Conservation (phyloP, 1,140 invertebrate genomes). For the Ips typographus region DNA sequence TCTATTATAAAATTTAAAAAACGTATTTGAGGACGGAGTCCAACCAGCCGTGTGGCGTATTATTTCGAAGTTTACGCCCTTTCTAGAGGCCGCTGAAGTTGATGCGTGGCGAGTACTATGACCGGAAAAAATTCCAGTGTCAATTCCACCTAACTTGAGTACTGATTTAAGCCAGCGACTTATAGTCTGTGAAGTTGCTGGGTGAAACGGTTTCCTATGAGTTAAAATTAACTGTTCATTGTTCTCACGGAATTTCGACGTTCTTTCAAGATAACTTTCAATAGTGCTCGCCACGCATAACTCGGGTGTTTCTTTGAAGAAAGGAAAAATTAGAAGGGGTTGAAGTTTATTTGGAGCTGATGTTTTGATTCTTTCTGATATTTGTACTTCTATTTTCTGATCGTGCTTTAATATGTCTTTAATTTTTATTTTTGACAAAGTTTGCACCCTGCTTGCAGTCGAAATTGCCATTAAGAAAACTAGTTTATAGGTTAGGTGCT, state of each 20-base stretch:
- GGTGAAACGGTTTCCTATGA: slow-evolving; percentile 22
- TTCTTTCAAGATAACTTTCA: slow-evolving; percentile 13
- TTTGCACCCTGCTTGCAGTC: too few relatives aligned
- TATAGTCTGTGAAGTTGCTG: slow-evolving; percentile 6
- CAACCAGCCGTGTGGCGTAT: too few relatives aligned
- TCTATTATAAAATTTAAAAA: too few relatives aligned
- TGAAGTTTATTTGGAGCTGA: slow-evolving; percentile 16
- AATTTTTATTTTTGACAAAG: too few relatives aligned
- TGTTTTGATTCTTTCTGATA: slow-evolving; percentile 22
- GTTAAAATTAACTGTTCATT: slow-evolving; percentile 19
- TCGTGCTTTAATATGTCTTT: too few relatives aligned
- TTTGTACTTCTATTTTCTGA: slow-evolving; percentile 21
- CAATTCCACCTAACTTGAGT: background rate
- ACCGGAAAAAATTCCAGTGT: slow-evolving; percentile 1
- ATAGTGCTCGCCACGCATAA: slow-evolving; percentile 19
- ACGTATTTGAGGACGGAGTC: too few relatives aligned
- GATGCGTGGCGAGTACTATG: slow-evolving; percentile 7
- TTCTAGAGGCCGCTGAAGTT: too few relatives aligned
- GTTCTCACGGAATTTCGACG: background rate
- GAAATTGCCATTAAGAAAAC: too few relatives aligned
- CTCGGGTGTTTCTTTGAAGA: slow-evolving; percentile 17
- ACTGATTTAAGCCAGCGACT: slow-evolving; percentile 3
- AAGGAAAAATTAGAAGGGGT: slow-evolving; percentile 15
- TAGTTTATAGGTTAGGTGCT: too few relatives aligned
- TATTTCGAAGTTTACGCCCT: too few relatives aligned